phyloP scores from a whole-genome alignment of 2,797 vertebrate species.

The Halcyon badia region DNA sequence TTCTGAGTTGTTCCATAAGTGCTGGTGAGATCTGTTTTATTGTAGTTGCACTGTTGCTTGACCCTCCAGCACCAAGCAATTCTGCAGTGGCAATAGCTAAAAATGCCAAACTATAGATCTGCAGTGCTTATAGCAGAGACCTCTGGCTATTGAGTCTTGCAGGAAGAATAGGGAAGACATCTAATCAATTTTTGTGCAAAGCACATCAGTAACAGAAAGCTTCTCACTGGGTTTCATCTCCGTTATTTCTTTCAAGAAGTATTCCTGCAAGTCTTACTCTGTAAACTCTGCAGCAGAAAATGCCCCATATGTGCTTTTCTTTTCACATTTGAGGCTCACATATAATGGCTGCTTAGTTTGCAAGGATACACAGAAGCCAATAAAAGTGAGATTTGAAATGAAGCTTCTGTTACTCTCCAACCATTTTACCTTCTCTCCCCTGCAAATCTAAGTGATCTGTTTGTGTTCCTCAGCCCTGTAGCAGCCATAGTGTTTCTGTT shows the following conservation, averaged over 20 bases:
- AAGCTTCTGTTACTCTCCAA: not conserved
- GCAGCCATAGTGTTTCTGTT: not conserved
- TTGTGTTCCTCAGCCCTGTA: not conserved
- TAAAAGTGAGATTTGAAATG: not conserved
- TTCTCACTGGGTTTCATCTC: not conserved
- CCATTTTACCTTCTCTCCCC: not conserved
- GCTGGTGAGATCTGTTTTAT: not conserved
- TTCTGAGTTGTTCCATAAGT: not conserved
- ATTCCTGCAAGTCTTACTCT: not conserved
- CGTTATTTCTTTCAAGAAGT: not conserved
- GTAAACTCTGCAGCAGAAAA: not conserved
- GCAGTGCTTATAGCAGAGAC: not conserved
- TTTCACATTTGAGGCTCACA: not conserved
- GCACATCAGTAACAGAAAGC: not conserved
- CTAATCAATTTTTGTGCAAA: not conserved
- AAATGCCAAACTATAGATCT: not conserved
- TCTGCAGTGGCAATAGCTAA: not conserved
- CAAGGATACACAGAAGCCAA: not conserved
- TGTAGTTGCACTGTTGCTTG: not conserved
- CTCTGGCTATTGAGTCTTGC: not conserved
- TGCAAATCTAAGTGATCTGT: not conserved
- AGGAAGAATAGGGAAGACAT: not conserved
- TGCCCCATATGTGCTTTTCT: not conserved
- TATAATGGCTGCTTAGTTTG: conserved; percentile 2
- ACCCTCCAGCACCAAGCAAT: not conserved